phyloP scores from a whole-genome alignment of 1,140 invertebrate genomes.

The Ooceraea biroi region DNA sequence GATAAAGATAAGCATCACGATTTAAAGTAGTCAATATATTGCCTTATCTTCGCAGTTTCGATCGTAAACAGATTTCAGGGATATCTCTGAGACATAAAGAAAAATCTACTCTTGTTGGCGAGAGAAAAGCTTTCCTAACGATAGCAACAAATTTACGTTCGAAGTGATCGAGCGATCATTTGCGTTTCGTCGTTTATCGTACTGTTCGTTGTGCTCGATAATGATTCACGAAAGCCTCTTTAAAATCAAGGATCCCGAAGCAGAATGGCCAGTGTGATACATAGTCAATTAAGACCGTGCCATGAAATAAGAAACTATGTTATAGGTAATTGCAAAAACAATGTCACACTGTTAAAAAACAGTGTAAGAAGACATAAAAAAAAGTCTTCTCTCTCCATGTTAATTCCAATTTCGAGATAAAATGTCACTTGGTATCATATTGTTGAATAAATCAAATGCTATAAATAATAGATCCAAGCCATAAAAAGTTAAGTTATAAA shows the following conservation, averaged over 20 bases:
- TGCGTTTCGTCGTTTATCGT: background rate
- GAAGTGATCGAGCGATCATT: background rate
- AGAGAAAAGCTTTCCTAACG: conserved; percentile 5
- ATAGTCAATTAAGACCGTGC: background rate
- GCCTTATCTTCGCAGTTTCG: conserved; percentile 1
- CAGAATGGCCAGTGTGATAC: background rate
- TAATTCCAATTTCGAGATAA: conserved; percentile 5
- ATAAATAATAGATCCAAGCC: background rate
- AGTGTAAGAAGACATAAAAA: background rate
- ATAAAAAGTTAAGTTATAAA: background rate
- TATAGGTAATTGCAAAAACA: background rate
- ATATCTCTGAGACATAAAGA: background rate
- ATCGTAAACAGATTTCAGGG: conserved; percentile 28
- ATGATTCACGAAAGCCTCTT: conserved; percentile 45
- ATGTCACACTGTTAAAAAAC: background rate
- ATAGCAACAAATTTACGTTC: background rate
- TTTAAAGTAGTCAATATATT: conserved; percentile 36
- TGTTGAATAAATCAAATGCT: background rate
- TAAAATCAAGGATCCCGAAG: conserved; percentile 44
- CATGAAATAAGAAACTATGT: background rate
- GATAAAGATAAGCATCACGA: conserved; percentile 17
- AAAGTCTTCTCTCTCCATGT: background rate
- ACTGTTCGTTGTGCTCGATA: conserved; percentile 2
- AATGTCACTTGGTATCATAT: background rate
- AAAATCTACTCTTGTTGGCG: background rate